These are phyloP conservation scores for Bombyx mandarina DNA, from an alignment of 1,140 invertebrate species.

Conservation along the genomic window DNA sequence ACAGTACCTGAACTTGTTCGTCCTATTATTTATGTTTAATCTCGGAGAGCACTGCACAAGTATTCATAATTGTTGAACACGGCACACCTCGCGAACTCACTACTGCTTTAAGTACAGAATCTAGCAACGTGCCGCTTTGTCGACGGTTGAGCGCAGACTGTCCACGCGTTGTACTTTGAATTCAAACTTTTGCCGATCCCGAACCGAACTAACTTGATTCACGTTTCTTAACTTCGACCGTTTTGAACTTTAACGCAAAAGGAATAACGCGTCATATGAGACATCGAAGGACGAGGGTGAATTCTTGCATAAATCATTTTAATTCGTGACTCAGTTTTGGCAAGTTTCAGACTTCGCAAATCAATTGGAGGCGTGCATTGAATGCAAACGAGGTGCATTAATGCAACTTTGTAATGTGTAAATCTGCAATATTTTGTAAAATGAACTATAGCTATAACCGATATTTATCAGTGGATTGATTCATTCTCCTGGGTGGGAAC, in stretches of 20 bases:
- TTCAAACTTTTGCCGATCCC: no score
- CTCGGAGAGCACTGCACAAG: slow-evolving; percentile 5
- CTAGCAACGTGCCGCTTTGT: background rate
- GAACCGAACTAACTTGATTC: slow-evolving; percentile 6
- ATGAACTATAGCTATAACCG: no score
- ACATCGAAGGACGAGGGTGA: slow-evolving; percentile 2
- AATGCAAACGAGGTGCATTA: no score
- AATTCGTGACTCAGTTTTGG: background rate
- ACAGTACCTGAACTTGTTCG: background rate
- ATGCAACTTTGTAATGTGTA: no score
- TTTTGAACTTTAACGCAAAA: slow-evolving; percentile 13
- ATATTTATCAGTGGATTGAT: no score
- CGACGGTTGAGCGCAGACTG: slow-evolving; percentile 22
- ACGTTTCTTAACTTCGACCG: slow-evolving; percentile 4
- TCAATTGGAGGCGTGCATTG: no score
- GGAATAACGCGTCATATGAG: background rate
- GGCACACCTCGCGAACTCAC: slow-evolving; percentile 16
- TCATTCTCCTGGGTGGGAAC: no score
- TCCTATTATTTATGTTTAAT: slow-evolving; percentile 1
- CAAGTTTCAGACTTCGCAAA: background rate
- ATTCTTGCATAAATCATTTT: slow-evolving; percentile 4
- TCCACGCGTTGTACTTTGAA: slow-evolving; percentile 8
- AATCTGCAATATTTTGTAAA: no score
- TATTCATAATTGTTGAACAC: slow-evolving; percentile 17
- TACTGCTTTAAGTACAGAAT: background rate